These are phyloP conservation scores for Erpornis zantholeuca DNA, from an alignment of 2,113 vertebrate genomes.

Conservation along the genomic window DNA sequence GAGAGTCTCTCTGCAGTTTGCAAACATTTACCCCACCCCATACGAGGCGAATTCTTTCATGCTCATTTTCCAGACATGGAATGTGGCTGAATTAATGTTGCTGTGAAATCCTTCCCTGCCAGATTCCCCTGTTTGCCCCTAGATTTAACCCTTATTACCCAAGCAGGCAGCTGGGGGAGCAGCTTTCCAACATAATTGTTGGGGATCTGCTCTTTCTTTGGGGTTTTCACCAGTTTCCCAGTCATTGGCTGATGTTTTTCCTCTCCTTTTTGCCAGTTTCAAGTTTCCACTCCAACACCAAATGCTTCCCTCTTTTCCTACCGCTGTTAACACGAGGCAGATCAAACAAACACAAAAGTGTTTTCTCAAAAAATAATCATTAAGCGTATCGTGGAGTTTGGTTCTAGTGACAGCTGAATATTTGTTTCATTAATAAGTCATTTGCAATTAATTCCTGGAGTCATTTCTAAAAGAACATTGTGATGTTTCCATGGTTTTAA, in stretches of 20 bases:
- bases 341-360: conserved; percentile 61
- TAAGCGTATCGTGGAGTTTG: conserved; percentile 20
- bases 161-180: not conserved
- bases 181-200: not conserved
- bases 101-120: not conserved
- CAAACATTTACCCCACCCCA: not conserved
- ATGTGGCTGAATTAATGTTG: not conserved
- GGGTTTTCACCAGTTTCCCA: not conserved
- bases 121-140: not conserved
- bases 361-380: conserved; percentile 68
- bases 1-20: not conserved
- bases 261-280: conserved; percentile 16
- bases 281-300: not conserved
- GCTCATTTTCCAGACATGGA: not conserved
- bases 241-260: not conserved
- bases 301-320: not conserved
- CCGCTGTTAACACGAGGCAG: conserved; percentile 34
- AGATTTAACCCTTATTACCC: not conserved
- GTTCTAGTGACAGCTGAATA: conserved; percentile 65
- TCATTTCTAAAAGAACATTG: conserved; percentile 46
- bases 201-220: not conserved
- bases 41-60: not conserved
- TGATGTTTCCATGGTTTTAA: conserved; percentile 43
- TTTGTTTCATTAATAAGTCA: conserved; percentile 73
- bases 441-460: conserved; percentile 63